Percentiles rank a stretch among this genome's conserved stretches.
Evolutionary conservation across 2,113 vertebrate genomes (phyloP).

Genomic region (Solenodon paradoxus): DNA sequence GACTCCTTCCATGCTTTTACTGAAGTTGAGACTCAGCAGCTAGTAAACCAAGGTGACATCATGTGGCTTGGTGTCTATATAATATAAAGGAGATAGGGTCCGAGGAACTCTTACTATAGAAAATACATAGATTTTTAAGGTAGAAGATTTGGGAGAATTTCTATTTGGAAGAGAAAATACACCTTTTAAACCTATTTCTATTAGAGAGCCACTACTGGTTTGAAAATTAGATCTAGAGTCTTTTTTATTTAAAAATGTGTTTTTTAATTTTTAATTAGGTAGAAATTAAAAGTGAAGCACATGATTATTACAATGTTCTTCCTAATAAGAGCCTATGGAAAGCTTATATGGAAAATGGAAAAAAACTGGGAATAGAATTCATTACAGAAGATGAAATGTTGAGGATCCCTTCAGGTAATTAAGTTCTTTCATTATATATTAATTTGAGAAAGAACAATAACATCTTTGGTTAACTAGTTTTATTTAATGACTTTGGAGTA

Average conservation of each 20-base stretch:
- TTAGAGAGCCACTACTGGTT: neutral
- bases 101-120: neutral
- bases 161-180: neutral
- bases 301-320: conserved; percentile 89
- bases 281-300: conserved; percentile 82
- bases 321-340: conserved; percentile 87
- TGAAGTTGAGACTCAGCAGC: neutral
- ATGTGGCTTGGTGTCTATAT: neutral
- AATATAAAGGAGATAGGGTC: neutral
- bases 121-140: neutral
- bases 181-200: neutral
- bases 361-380: conserved; percentile 88
- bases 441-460: neutral
- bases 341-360: conserved; percentile 87
- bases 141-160: conserved; percentile 36
- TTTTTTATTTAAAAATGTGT: conserved; percentile 47
- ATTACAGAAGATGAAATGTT: conserved; percentile 80
- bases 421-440: neutral
- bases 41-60: neutral
- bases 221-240: conserved; percentile 34
- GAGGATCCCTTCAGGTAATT: conserved; percentile 85
- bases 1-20: neutral
- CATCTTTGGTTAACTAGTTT: neutral
- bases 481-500: neutral
- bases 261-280: conserved; percentile 80